A percentile compares a stretch with the other conserved stretches of the same genome.
These are phyloP conservation scores for Ptilonorhynchus violaceus DNA, from an alignment of 2,113 vertebrate genomes.

Conservation along the genomic window DNA sequence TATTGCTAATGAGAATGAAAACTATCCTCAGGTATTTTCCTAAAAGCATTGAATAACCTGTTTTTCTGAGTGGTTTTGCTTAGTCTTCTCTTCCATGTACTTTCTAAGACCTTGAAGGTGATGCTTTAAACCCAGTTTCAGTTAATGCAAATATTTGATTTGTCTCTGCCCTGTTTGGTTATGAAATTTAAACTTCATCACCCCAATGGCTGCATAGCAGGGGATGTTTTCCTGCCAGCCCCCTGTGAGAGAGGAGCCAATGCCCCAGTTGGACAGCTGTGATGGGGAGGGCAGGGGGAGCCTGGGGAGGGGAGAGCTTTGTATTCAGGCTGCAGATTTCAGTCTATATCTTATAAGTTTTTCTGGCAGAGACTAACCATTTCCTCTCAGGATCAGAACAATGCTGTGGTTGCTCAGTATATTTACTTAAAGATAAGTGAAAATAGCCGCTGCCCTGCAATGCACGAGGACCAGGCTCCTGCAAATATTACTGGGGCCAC, in stretches of 20 bases:
- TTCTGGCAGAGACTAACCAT: background rate
- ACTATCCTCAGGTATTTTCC: background rate
- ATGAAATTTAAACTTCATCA: slow-evolving; percentile 23
- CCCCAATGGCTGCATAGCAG: background rate
- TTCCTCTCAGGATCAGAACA: background rate
- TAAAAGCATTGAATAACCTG: background rate
- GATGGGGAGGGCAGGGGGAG: background rate
- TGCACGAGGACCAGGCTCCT: fast-evolving
- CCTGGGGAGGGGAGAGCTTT: background rate
- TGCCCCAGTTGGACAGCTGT: background rate
- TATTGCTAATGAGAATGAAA: background rate
- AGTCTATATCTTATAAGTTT: background rate
- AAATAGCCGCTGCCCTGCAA: background rate
- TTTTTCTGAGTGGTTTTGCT: background rate
- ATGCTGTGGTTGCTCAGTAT: background rate
- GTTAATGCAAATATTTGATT: slow-evolving; percentile 53
- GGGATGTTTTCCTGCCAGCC: background rate
- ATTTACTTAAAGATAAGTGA: background rate
- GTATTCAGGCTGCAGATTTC: background rate
- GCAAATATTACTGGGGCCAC: background rate
- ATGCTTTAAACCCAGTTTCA: background rate
- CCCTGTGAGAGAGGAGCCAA: background rate
- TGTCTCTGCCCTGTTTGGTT: slow-evolving; percentile 55
- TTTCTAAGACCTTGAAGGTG: background rate
- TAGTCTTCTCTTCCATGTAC: background rate